Conservation (phyloP, 2,797 vertebrate species). For the Glossophaga mutica region DNA sequence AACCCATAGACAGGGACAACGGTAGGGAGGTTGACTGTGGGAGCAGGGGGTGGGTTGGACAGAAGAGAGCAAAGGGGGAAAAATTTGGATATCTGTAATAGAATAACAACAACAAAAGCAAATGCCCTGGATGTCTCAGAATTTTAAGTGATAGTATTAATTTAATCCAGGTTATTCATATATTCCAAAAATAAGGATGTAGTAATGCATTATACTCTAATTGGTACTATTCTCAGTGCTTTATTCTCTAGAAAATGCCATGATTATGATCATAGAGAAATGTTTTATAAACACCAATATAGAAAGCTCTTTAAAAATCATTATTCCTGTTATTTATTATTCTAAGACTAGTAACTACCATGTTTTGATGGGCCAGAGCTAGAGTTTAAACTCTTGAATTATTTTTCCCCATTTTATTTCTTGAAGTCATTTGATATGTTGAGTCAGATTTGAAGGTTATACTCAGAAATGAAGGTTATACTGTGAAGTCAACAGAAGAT, state of each 20-base stretch:
- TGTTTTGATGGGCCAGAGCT: constrained; percentile 7
- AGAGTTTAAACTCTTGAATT: background rate
- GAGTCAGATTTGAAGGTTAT: constrained; percentile 20
- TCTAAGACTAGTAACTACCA: constrained; percentile 25
- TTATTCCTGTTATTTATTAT: constrained; percentile 34
- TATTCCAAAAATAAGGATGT: background rate
- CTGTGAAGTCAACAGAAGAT: constrained; percentile 43
- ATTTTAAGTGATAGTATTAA: constrained; percentile 13
- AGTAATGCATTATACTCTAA: constrained; percentile 29
- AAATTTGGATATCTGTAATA: background rate
- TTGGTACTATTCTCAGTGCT: constrained; percentile 24
- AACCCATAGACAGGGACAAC: background rate
- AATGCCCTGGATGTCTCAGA: background rate
- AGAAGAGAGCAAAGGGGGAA: background rate
- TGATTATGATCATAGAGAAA: constrained; percentile 7
- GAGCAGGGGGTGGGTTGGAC: too few relatives aligned
- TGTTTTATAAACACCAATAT: background rate
- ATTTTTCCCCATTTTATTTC: constrained; percentile 4
- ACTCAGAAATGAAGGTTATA: background rate
- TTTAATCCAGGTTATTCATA: background rate
- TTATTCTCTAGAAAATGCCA: constrained; percentile 40
- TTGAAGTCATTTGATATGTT: background rate
- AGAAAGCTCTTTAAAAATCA: constrained; percentile 47
- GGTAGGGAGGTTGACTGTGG: background rate
- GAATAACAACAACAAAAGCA: background rate